Conservation (phyloP, 2,888 invertebrate genomes). For the Xestia xanthographa region DNA sequence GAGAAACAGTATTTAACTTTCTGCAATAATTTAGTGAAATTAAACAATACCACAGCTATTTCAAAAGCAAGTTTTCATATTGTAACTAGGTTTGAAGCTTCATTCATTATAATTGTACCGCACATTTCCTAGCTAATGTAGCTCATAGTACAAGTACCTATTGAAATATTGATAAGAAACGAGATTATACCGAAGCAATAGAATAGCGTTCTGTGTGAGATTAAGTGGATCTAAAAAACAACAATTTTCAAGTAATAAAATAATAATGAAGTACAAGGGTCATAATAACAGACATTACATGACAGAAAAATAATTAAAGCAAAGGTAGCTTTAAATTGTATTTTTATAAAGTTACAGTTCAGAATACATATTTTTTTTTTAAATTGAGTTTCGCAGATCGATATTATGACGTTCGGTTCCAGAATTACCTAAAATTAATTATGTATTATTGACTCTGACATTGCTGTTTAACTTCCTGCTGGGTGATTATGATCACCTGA, state of each 20-base stretch:
- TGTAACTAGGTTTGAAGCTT: background rate
- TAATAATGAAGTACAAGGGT: background rate
- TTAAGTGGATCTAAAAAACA: background rate
- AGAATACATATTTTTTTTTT: no score
- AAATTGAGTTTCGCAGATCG: no score
- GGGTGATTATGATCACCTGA: slow-evolving; percentile 44
- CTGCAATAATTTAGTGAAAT: background rate
- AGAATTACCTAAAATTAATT: no score
- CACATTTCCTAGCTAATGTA: background rate
- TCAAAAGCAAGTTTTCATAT: background rate
- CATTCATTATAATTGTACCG: background rate
- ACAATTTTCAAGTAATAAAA: background rate
- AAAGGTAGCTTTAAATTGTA: background rate
- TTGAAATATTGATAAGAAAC: slow-evolving; percentile 16
- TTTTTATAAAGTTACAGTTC: background rate
- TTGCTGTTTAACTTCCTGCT: background rate
- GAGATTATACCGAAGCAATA: background rate
- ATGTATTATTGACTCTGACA: background rate
- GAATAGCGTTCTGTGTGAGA: background rate
- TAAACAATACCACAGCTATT: background rate
- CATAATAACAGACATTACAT: background rate
- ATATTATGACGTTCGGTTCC: no score
- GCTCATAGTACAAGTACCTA: background rate
- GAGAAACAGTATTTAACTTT: background rate
- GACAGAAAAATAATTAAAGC: background rate